phyloP scores from a whole-genome alignment of 2,888 invertebrate species.

The Ferrisia virgata region DNA sequence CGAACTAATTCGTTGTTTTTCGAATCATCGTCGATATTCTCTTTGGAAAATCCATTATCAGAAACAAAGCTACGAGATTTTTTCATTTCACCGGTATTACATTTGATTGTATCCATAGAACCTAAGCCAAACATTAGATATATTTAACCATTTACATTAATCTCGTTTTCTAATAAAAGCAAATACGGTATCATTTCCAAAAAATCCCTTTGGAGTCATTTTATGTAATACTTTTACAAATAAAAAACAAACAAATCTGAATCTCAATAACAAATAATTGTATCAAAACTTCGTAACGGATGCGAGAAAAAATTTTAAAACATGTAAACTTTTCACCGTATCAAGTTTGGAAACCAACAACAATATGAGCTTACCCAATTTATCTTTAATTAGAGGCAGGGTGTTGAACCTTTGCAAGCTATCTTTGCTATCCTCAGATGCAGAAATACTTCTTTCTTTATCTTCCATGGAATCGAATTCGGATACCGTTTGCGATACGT shows the following conservation, averaged over 20 bases:
- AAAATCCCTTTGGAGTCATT: too few species aligned
- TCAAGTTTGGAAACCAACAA: neutral
- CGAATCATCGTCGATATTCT: slow-evolving; percentile 50
- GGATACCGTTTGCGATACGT: slow-evolving; percentile 50
- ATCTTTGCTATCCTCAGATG: neutral
- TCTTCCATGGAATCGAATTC: slow-evolving; percentile 50
- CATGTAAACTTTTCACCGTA: neutral
- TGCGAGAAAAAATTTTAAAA: too few species aligned
- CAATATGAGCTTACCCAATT: neutral
- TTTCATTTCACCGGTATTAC: neutral
- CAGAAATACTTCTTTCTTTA: neutral
- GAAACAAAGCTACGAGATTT: slow-evolving; percentile 21
- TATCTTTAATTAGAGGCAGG: neutral
- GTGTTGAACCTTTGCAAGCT: slow-evolving; percentile 30
- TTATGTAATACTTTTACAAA: too few species aligned
- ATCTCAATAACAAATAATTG: too few species aligned
- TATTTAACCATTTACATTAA: neutral
- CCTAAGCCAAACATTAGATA: neutral
- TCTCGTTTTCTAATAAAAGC: too few species aligned
- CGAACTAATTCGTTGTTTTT: slow-evolving; percentile 54
- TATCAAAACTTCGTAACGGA: too few species aligned
- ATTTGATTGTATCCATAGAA: neutral
- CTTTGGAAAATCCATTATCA: slow-evolving; percentile 4
- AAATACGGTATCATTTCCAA: too few species aligned
- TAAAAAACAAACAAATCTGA: too few species aligned